Percentiles rank a stretch among this genome's conserved stretches.
phyloP scores from a whole-genome alignment of 2,113 vertebrate genomes.

The Rhea americana region DNA sequence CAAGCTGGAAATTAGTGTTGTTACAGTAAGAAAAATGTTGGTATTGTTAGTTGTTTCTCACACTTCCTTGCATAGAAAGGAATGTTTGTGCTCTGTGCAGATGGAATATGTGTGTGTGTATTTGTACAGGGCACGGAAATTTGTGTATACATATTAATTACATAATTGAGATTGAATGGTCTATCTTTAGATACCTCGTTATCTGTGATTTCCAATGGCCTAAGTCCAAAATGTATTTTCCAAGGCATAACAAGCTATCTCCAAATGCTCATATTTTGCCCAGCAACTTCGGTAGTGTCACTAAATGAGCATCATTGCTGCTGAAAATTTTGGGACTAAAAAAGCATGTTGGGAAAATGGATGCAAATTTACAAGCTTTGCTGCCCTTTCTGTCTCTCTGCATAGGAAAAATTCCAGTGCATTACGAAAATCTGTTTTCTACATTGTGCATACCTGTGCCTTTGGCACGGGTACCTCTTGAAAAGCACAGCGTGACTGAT shows the following conservation, averaged over 20 bases:
- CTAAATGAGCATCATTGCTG: background rate
- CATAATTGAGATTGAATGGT: background rate
- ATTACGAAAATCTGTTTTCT: background rate
- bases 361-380: background rate
- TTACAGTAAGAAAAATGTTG: background rate
- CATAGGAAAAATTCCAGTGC: background rate
- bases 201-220: background rate
- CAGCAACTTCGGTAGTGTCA: background rate
- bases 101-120: background rate
- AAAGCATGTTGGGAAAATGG: background rate
- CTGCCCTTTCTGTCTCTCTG: background rate
- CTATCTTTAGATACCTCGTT: background rate
- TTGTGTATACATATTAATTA: background rate
- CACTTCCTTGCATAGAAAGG: background rate
- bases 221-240: background rate
- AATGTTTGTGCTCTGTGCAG: background rate
- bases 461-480: background rate
- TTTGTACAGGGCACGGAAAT: background rate
- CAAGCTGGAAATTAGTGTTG: background rate
- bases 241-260: background rate
- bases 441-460: background rate
- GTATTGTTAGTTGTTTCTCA: background rate
- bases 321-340: background rate
- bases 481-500: background rate
- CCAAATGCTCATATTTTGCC: background rate